Percentiles rank a stretch among this genome's conserved stretches.
Conservation (phyloP, 2,113 vertebrate species). For the Cromileptes altivelis region DNA sequence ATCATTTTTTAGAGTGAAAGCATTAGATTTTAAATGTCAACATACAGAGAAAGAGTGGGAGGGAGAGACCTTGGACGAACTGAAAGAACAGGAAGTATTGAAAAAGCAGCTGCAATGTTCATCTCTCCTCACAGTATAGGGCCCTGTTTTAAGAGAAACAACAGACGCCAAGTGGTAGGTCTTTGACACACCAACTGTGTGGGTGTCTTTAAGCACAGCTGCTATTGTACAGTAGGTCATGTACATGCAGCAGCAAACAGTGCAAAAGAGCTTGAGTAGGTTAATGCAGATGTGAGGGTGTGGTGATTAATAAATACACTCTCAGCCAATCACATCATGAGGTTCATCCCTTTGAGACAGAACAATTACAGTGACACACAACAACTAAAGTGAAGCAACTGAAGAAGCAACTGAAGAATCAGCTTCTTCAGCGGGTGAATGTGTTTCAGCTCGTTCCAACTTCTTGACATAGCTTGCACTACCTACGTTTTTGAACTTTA, state of each 20-base stretch:
- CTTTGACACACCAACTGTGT: background rate
- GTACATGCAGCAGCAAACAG: background rate
- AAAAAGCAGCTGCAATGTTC: background rate
- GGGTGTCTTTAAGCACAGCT: background rate
- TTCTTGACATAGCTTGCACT: too few relatives aligned
- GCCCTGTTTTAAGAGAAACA: background rate
- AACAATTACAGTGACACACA: background rate
- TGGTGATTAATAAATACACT: background rate
- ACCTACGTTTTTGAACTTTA: too few relatives aligned
- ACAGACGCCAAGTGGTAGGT: background rate
- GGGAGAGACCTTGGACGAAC: background rate
- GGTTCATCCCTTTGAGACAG: background rate
- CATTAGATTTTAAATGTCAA: background rate
- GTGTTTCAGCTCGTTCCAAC: too few relatives aligned
- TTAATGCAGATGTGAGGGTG: background rate
- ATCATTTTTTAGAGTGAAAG: background rate
- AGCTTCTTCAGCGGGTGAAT: background rate
- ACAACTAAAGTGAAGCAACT: background rate
- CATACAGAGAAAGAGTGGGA: background rate
- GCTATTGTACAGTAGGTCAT: background rate
- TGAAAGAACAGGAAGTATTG: background rate
- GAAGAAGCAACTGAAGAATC: background rate
- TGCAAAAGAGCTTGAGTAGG: background rate
- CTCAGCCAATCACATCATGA: background rate
- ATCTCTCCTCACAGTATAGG: background rate